A percentile compares a stretch with the other conserved stretches of the same genome.
phyloP scores from a whole-genome alignment of 2,888 invertebrate genomes.

The Thyatira batis region DNA sequence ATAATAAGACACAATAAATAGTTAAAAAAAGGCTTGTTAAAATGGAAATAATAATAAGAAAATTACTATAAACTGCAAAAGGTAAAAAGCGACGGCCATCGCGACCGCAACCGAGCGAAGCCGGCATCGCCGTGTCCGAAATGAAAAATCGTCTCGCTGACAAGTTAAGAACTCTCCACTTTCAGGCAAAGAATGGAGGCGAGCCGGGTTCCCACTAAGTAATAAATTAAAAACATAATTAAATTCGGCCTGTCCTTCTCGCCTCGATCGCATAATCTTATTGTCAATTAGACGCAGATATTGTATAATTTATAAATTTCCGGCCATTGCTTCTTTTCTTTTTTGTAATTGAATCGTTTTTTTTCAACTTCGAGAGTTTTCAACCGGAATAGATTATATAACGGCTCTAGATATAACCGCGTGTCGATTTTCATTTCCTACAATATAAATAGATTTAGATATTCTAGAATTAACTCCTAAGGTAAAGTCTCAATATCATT shows the following conservation, averaged over 20 bases:
- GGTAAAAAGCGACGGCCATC: conserved; percentile 36
- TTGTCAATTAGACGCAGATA: conserved; percentile 12
- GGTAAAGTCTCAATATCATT: too few species aligned
- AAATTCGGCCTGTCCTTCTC: conserved; percentile 20
- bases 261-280: conserved; percentile 29
- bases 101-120: conserved; percentile 15
- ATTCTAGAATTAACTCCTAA: too few species aligned
- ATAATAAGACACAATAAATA: too few species aligned
- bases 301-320: conserved; percentile 3
- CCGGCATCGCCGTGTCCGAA: conserved; percentile 44
- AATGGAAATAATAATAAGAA: not conserved
- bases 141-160: conserved; percentile 62
- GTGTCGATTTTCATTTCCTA: too few species aligned
- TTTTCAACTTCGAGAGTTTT: not conserved
- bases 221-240: conserved; percentile 45
- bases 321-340: not conserved
- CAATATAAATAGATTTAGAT: too few species aligned
- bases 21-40: too few species aligned
- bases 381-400: too few species aligned
- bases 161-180: conserved; percentile 49
- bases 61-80: conserved; percentile 23
- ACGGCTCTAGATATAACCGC: too few species aligned
- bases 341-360: not conserved
- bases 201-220: conserved; percentile 23
- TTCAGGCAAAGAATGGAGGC: conserved; percentile 29